Conservation (phyloP, 2,797 vertebrate species). For the Amniataba percoides region DNA sequence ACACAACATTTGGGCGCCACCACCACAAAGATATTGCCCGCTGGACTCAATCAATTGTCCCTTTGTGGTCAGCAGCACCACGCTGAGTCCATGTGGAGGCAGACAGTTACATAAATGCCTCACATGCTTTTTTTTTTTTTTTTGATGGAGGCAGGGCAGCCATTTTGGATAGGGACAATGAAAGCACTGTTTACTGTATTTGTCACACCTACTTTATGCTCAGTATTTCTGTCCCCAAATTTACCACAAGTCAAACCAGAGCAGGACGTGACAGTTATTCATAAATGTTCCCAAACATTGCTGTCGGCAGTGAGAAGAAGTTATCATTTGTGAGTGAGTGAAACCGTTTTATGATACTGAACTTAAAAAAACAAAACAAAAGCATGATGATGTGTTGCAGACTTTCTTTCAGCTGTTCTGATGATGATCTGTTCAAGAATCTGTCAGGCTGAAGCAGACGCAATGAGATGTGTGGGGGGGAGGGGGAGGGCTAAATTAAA, state of each 20-base stretch:
- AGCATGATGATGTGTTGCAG: slow-evolving; percentile 37
- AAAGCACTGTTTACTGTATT: slow-evolving; percentile 40
- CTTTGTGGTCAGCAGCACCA: slow-evolving; percentile 72
- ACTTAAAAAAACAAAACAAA: slow-evolving; percentile 41
- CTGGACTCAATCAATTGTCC: slow-evolving; percentile 72
- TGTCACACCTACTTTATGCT: slow-evolving; percentile 46
- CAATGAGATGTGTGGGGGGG: background rate
- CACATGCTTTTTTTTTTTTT: slow-evolving; percentile 50
- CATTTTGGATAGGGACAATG: slow-evolving; percentile 41
- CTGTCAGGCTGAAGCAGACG: slow-evolving; percentile 33
- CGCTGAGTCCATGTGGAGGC: slow-evolving; percentile 63
- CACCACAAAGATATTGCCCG: slow-evolving; percentile 55
- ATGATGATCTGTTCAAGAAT: slow-evolving; percentile 11
- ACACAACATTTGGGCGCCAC: slow-evolving; percentile 52
- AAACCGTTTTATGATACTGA: slow-evolving; percentile 19
- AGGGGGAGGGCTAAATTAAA: slow-evolving; percentile 34
- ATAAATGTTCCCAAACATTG: slow-evolving; percentile 12
- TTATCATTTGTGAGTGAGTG: slow-evolving; percentile 7
- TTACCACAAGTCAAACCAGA: slow-evolving; percentile 48
- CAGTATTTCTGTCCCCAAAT: slow-evolving; percentile 35
- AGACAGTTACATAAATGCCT: slow-evolving; percentile 64
- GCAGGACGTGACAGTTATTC: slow-evolving; percentile 32
- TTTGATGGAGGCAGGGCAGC: slow-evolving; percentile 47
- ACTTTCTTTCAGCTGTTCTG: slow-evolving; percentile 32
- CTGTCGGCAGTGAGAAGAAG: slow-evolving; percentile 23